Evolutionary conservation across 2,113 vertebrate species (phyloP), one percentile per base, ranked within the genome.

Genomic region (Grammomys dolichurus): DNA sequence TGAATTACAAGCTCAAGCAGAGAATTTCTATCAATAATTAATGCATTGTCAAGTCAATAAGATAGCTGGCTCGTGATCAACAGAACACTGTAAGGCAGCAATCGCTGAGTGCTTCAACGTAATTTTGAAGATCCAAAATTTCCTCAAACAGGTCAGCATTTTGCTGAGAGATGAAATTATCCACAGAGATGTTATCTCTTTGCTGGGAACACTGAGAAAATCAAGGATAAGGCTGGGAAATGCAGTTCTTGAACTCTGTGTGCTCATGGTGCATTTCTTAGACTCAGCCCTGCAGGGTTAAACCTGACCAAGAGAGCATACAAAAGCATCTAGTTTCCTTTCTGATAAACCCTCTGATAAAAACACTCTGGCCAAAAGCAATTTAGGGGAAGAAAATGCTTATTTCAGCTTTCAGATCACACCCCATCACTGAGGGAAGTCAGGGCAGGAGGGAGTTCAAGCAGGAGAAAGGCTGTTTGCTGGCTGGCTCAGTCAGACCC

Each of bases 11-110:
- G 67, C 46, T 76, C 70, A 88, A 92, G 67, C 48, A 92, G 84
- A 87, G 7, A 48, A 81, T 96, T 95, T 86, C 36, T 67, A 87
- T 96, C 94, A 95, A 94, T 96, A 94, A 96, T 97, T 92, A 94
- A 95, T 91, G 77, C 33, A 67, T 40, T 73, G 20, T 33, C 17
- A 16, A 22, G 28, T 95, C 77, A 90, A 73, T 95, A 48, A 73
- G n/a, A 31, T 24, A 89, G 65, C 36, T 82, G 89, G 48, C 9
- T 63, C 72, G 16, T n/a, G 56, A 94, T 96, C 86, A 43, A 94
- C 96, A 91, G 88, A 65, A 72, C 65, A 82, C 75, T 86, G 63
- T 67, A 31, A 85, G 40, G 36, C 46, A 82, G 51, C 88, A 65
- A 84, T 78, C 87, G 78, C 92, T 54, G 43, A 87, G 76, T 33